These are phyloP conservation scores for Pollenia angustigena DNA, from an alignment of 2,888 invertebrate genomes.

Conservation along the genomic window DNA sequence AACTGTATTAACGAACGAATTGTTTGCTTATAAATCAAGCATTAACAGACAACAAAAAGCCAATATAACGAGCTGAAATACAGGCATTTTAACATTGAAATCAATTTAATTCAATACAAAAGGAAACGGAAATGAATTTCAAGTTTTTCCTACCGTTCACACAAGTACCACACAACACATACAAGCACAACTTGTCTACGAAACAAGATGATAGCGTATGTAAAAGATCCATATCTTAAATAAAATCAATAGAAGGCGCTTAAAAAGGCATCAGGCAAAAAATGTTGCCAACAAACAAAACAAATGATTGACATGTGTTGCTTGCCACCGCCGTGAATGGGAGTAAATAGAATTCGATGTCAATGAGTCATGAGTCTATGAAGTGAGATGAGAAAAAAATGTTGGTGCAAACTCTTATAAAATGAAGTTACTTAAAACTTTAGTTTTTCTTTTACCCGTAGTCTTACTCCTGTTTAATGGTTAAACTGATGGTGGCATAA, in stretches of 20 bases:
- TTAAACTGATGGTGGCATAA: constrained; percentile 56
- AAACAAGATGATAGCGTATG: constrained; percentile 42
- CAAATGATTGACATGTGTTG: constrained; percentile 82
- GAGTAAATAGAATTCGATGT: constrained; percentile 13
- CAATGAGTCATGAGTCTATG: constrained; percentile 63
- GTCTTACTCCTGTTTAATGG: constrained; percentile 26
- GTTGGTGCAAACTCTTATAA: constrained; percentile 45
- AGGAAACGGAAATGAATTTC: constrained; percentile 74
- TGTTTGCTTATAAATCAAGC: constrained; percentile 35
- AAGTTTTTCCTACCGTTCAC: constrained; percentile 58
- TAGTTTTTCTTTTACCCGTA: constrained; percentile 29
- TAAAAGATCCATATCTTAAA: constrained; percentile 64
- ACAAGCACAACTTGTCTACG: constrained; percentile 28
- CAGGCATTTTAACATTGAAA: constrained; percentile 48
- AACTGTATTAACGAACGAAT: constrained; percentile 27
- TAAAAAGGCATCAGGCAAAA: constrained; percentile 67
- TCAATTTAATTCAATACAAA: constrained; percentile 58
- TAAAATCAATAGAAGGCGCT: constrained; percentile 54
- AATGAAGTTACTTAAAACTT: constrained; percentile 58
- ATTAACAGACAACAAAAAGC: constrained; percentile 14
- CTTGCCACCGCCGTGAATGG: constrained; percentile 50
- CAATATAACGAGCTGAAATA: constrained; percentile 10
- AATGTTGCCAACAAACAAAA: constrained; percentile 69
- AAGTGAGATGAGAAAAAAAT: constrained; percentile 27
- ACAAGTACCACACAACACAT: constrained; percentile 27